These are phyloP conservation scores for Apistogramma diplotaenia DNA, from an alignment of 2,113 vertebrate species.

Conservation along the genomic window DNA sequence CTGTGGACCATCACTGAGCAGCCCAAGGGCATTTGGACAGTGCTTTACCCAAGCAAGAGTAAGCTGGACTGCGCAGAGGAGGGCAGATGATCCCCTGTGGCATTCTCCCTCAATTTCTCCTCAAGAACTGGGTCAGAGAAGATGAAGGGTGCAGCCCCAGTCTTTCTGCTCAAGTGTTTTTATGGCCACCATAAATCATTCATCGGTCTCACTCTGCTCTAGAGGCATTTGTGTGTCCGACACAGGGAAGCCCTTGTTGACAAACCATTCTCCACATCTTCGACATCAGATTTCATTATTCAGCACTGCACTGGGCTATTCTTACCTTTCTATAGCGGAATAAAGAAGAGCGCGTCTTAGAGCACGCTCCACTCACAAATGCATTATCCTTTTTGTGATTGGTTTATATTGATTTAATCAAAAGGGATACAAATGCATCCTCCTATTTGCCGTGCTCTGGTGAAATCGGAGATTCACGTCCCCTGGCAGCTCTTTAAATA, in stretches of 20 bases:
- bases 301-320: not conserved
- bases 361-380: not conserved
- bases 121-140: conserved; percentile 50
- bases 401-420: conserved; percentile 14
- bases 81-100: conserved; percentile 46
- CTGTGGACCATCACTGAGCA: conserved; percentile 5
- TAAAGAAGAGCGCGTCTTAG: not conserved
- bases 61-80: conserved; percentile 2
- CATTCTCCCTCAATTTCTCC: conserved; percentile 30
- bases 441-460: conserved; percentile 2
- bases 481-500: conserved; percentile 37
- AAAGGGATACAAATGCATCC: conserved; percentile 18
- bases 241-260: conserved; percentile 63
- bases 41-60: conserved; percentile 23
- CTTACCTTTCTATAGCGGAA: conserved; percentile 15
- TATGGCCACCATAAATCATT: conserved; percentile 56
- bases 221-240: conserved; percentile 40
- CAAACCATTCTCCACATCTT: conserved; percentile 52
- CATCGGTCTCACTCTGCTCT: conserved; percentile 32
- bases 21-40: conserved; percentile 32
- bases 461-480: conserved; percentile 44
- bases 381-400: conserved; percentile 11
- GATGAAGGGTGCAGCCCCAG: conserved; percentile 43
- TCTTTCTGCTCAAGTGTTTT: conserved; percentile 48
- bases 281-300: conserved; percentile 55